phyloP scores from a whole-genome alignment of 2,888 invertebrate species.

The Agrochola litura region DNA sequence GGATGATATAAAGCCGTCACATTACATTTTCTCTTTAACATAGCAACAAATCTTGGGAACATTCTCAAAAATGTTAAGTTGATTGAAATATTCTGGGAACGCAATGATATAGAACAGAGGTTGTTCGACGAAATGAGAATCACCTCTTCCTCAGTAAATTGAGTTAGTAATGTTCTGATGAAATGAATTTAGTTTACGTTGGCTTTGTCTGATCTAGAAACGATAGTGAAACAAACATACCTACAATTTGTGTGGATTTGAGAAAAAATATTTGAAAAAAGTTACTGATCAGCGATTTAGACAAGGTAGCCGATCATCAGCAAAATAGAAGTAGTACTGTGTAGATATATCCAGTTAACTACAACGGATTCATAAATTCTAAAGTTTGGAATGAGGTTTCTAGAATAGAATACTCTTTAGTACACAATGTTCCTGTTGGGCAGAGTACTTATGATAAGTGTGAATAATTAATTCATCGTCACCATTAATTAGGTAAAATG shows the following conservation, averaged over 20 bases:
- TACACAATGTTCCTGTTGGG: not conserved
- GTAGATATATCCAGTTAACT: not conserved
- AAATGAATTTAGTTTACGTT: conserved; percentile 38
- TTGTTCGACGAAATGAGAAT: conserved; percentile 63
- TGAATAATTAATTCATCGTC: not conserved
- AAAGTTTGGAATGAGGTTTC: too few species aligned
- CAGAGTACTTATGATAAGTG: too few species aligned
- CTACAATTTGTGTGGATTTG: not conserved
- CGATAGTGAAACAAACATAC: conserved; percentile 5
- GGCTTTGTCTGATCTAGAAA: conserved; percentile 25
- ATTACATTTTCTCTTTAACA: conserved; percentile 59
- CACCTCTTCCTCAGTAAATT: conserved; percentile 40
- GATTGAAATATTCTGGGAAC: conserved; percentile 64
- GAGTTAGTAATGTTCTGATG: conserved; percentile 53
- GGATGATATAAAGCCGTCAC: conserved; percentile 68
- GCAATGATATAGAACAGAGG: conserved; percentile 58
- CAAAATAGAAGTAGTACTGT: not conserved
- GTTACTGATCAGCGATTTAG: not conserved
- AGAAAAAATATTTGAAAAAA: conserved; percentile 3
- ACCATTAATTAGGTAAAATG: not conserved
- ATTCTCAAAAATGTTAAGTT: conserved; percentile 49
- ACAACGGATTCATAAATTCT: not conserved
- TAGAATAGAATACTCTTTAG: not conserved
- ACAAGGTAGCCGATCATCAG: not conserved
- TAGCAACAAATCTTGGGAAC: conserved; percentile 57